Evolutionary conservation across 64 coral and sea anemone species (phyloP), one percentile per base, ranked within the genome.

Genomic region (Stichodactyla helianthus): DNA sequence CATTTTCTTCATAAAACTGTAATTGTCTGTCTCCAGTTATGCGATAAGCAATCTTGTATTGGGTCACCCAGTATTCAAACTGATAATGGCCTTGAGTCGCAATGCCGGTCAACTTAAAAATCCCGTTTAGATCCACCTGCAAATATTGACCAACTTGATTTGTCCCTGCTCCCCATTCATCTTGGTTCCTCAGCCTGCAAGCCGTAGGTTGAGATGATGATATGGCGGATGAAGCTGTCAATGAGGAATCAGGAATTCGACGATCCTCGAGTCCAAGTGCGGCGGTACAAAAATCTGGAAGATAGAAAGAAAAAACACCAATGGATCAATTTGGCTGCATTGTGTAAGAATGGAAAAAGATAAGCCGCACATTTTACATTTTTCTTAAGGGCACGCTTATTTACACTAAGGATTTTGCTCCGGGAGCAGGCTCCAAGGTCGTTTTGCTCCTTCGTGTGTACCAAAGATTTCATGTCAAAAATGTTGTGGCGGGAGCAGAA

Each of bases 1-100:
- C 68, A 31, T 74, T 74, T 74, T 74, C 68, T 74, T 74, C 11
- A 23, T 35, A 74, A 74, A 74, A 74, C 68, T 74, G 68, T 26
- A 74, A 12, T 4, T 27, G 20, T 20, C 0, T 68, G n/a, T 23
- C 19, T 31, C 14, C 26, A 74, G 22, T 74, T 27, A 5, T 35
- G 25, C 68, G 68, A 11, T 74, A 74, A 9, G 68, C 68, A 31
- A 74, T 74, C 17, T 74, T 74, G 25, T 28, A 74, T 9, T 13
- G n/a, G 11, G n/a, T 74, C 7, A 74, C 68, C 68, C 68, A 74
- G 27, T 11, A 74, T 74, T 74, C 8, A 0, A 1, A 8, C 4
- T 74, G 7, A 19, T 6, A 31, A 74, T 74, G 68, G 12, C 68
- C 68, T 74, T 74, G 68, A 31, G 68, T 74, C 0, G 68, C 68